Conservation (phyloP, 2,113 vertebrate species). For the Scomber japonicus region DNA sequence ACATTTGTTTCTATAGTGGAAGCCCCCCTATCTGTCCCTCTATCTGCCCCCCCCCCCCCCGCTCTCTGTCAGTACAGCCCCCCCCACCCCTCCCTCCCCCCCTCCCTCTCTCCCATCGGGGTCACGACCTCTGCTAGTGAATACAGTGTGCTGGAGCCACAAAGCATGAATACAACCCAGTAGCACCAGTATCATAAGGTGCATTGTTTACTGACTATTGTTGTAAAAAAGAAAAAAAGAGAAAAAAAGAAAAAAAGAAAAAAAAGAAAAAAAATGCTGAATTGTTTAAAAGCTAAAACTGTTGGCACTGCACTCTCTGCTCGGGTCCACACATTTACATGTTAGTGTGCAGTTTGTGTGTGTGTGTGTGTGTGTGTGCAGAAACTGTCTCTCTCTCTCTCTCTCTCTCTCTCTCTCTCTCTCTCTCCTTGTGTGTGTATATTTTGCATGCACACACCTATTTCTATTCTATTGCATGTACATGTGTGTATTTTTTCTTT, state of each 20-base stretch:
- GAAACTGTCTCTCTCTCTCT: not conserved
- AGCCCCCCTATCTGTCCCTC: not conserved
- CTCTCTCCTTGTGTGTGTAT: constrained; percentile 25
- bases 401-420: not conserved
- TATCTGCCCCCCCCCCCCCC: too few relatives aligned
- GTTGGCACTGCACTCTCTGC: constrained; percentile 68
- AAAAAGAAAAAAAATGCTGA: constrained; percentile 68
- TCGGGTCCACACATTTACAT: constrained; percentile 35
- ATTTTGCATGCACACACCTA: constrained; percentile 23
- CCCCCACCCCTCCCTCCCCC: too few relatives aligned
- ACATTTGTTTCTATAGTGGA: not conserved
- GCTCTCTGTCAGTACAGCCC: not conserved
- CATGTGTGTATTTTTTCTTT: not conserved
- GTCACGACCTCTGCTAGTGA: constrained; percentile 46
- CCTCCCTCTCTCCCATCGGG: not conserved
- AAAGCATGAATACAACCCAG: constrained; percentile 45
- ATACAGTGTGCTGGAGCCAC: constrained; percentile 48
- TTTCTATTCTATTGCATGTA: not conserved
- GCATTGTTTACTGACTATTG: constrained; percentile 57
- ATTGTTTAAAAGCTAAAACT: constrained; percentile 58
- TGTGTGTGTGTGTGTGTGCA: constrained; percentile 10
- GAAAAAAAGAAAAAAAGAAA: too few relatives aligned
- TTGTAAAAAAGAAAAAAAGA: not conserved
- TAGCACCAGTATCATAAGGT: constrained; percentile 29
- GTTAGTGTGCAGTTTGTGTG: constrained; percentile 24